Base-by-base conservation (phyloP, 2,888 invertebrate genomes). In the Drosophila koepferae region DNA sequence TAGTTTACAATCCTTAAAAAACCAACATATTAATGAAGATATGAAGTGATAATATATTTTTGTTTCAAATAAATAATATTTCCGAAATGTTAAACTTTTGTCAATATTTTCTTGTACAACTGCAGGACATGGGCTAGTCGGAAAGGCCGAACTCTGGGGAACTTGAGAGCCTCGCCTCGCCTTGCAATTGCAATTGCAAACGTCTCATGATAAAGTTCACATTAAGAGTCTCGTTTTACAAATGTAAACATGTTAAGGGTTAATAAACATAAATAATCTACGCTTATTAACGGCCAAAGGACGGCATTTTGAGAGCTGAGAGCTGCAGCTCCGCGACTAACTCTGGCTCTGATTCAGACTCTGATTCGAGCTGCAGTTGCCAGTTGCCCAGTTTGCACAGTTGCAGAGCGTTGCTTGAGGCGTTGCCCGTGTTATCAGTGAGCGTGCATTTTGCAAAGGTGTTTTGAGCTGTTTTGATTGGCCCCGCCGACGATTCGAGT, bases 221-320 rank as follows among this genome's bases (percentile, higher is more conserved):
- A 91, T 92, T 91, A 91, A 91, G 86, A 91, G 86, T 91, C 91
- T 92, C 92, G 91, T 92, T 91, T 92, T 91, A 92, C 91, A 92
- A 91, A 91, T 91, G 91, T 91, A 90, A 91, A 91, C 92, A 91
- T 90, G 92, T 91, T 90, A 86, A 91, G 84, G 89, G 89, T 90
- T 92, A 91, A 92, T 92, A 92, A 92, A 92, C 92, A 92, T 89
- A 91, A 91, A 92, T 91, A 91, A 92, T 92, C 91, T 90, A 78
- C 82, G 83, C 89, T 91, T 91, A 91, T 91, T 89, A 86, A 91
- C 82, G 80, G 80, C 64, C 69, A 72, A 68, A 72, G 74, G 73
- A 78, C 75, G 63, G 67, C 81, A 69, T 81, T 73, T 63, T 70
- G 67, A 63, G 64, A 67, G 28, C 28, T 70, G 67, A 63, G 64